Conservation (phyloP, 2,113 vertebrate species). For the Xerus inauris region DNA sequence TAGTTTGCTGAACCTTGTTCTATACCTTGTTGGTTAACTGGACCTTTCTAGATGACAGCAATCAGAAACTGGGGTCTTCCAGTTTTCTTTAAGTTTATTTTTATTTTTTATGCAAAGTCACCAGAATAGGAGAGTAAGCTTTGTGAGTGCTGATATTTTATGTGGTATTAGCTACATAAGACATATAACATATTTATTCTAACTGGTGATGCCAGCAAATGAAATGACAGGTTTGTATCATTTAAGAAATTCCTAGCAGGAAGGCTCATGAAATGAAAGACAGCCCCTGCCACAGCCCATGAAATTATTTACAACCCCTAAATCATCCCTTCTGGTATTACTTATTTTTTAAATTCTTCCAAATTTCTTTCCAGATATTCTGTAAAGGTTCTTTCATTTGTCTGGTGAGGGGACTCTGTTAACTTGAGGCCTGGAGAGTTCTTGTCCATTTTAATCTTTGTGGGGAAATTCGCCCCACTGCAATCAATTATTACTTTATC, state of each 20-base stretch:
- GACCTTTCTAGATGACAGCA: background rate
- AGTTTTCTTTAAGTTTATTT: background rate
- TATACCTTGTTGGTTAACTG: background rate
- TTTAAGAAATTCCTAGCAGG: background rate
- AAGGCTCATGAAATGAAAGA: background rate
- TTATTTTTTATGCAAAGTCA: background rate
- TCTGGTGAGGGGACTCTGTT: background rate
- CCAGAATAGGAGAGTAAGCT: background rate
- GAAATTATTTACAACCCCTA: background rate
- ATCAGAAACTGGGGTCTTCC: background rate
- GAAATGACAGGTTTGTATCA: background rate
- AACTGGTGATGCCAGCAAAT: slow-evolving; percentile 3
- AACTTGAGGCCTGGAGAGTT: background rate
- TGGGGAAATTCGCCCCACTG: background rate
- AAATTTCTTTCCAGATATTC: slow-evolving; percentile 2
- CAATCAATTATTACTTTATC: background rate
- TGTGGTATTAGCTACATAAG: background rate
- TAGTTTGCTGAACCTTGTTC: background rate
- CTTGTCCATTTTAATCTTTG: background rate
- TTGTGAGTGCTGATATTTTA: background rate
- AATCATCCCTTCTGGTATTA: background rate
- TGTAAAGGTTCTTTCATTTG: background rate
- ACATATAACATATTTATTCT: background rate
- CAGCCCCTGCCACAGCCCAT: background rate
- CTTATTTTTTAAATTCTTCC: background rate